Evolutionary conservation across 2,888 invertebrate genomes (phyloP).

Genomic region (Xestia xanthographa): DNA sequence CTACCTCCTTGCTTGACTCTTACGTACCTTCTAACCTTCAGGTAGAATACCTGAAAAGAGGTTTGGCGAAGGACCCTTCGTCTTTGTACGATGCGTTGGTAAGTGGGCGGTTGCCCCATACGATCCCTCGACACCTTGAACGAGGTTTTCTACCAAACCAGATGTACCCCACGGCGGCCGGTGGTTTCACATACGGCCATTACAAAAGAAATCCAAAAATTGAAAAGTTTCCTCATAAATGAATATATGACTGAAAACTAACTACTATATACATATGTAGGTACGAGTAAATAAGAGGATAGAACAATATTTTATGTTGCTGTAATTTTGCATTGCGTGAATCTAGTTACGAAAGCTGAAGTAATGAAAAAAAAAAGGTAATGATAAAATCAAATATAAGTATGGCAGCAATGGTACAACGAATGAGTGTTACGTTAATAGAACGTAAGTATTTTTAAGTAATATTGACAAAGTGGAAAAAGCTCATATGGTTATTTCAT

Average conservation of each 20-base stretch:
- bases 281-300: constrained; percentile 3
- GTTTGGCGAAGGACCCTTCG: constrained; percentile 83
- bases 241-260: constrained; percentile 58
- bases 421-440: constrained; percentile 35
- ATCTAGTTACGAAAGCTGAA: constrained; percentile 6
- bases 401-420: constrained; percentile 34
- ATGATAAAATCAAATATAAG: neutral
- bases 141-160: constrained; percentile 88
- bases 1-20: constrained; percentile 90
- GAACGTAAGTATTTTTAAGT: constrained; percentile 26
- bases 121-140: constrained; percentile 81
- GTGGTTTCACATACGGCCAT: constrained; percentile 86
- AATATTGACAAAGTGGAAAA: constrained; percentile 18
- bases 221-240: constrained; percentile 74
- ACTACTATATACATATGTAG: constrained; percentile 10
- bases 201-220: constrained; percentile 84
- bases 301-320: constrained; percentile 14
- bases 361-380: neutral
- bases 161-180: constrained; percentile 86
- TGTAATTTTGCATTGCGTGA: constrained; percentile 28
- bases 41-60: constrained; percentile 86
- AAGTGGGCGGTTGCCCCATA: constrained; percentile 75
- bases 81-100: constrained; percentile 85
- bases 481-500: neutral
- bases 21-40: constrained; percentile 91